Evolutionary conservation across 2,797 vertebrate genomes (phyloP), one percentile per base, ranked within the genome.

Genomic region (Todus mexicanus): DNA sequence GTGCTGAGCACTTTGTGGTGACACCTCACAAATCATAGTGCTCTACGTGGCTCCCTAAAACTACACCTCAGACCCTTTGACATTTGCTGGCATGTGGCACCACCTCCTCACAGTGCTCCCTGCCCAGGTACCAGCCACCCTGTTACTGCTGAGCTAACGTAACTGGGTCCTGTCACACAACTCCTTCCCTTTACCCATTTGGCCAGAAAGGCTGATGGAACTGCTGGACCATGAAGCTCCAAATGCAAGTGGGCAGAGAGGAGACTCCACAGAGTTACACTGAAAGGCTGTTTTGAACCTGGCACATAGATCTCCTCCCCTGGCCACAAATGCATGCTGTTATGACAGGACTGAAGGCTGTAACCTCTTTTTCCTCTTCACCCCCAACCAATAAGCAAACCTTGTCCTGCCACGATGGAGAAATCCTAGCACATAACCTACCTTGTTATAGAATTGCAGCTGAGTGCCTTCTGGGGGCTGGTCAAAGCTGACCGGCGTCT

Each of bases 401-500:
- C 9, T 21, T 22, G 12, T 33, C 43, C 14, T 74, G 18, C 38
- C 72, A 20, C 31, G 31, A 48, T 27, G 50, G 26, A 79, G 50
- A 51, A 64, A 35, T 23, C 26, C 70, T 4, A 43, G 60, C 21
- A 21, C 4, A 7, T 6, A 15, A 6, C n/a, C 33, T 92, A 98
- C 98, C 98, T 98, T 98, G 64, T 97, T 98, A 80, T 97, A 98
- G 85, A 96, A 97, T 53, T 97, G 97, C 63, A 98, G 97, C 69
- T 97, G 97, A 51, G 87, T 95, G 82, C 98, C 90, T 79, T 98
- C 98, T 0, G 98, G 98, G 17, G 98, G 98, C 56, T 98, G 96
- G 84, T 98, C 98, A 29, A 98, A 98, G 91, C 98, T 98, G 66
- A 97, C 96, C 0, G 98, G 97, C 0, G 53, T 93, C 59, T 97